These are phyloP conservation scores for Varanus komodoensis DNA, from an alignment of 2,113 vertebrate species.

Conservation along the genomic window DNA sequence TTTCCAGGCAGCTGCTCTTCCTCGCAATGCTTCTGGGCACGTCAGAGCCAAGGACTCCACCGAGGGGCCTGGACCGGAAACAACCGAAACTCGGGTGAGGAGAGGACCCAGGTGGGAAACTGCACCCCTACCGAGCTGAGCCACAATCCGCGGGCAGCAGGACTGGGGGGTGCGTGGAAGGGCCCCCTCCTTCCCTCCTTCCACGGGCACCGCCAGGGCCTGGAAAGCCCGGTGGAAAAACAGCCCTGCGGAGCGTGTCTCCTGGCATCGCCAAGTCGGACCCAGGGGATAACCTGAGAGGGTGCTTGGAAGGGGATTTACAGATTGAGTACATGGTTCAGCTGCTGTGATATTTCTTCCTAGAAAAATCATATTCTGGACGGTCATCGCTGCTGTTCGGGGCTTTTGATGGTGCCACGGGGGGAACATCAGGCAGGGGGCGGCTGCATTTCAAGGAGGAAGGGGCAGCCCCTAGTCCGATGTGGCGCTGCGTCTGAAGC, in stretches of 20 bases:
- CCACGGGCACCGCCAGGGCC: conserved; percentile 48
- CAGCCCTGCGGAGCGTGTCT: not conserved
- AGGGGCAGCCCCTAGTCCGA: not conserved
- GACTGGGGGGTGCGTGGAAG: too few relatives aligned
- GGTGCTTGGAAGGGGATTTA: too few relatives aligned
- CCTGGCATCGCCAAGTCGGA: too few relatives aligned
- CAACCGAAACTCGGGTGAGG: not conserved
- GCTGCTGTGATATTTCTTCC: too few relatives aligned
- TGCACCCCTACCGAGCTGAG: conserved; percentile 27
- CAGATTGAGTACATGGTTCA: too few relatives aligned
- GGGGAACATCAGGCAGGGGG: too few relatives aligned
- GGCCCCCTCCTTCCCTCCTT: too few relatives aligned
- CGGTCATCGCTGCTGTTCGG: not conserved
- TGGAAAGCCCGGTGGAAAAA: conserved; percentile 13
- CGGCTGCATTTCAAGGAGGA: not conserved
- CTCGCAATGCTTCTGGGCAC: conserved; percentile 22
- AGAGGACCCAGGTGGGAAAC: conserved; percentile 34
- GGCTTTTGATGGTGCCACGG: not conserved
- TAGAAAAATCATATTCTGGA: too few relatives aligned
- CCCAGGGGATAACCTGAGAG: too few relatives aligned
- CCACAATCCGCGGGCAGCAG: conserved; percentile 9
- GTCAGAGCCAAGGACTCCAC: conserved; percentile 47
- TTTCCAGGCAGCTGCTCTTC: conserved; percentile 19
- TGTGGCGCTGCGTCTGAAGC: not conserved
- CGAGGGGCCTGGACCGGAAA: conserved; percentile 13